Percentiles rank a stretch among this genome's conserved stretches.
Evolutionary conservation across 1,140 invertebrate species (phyloP).

Genomic region (Drosophila sproati): DNA sequence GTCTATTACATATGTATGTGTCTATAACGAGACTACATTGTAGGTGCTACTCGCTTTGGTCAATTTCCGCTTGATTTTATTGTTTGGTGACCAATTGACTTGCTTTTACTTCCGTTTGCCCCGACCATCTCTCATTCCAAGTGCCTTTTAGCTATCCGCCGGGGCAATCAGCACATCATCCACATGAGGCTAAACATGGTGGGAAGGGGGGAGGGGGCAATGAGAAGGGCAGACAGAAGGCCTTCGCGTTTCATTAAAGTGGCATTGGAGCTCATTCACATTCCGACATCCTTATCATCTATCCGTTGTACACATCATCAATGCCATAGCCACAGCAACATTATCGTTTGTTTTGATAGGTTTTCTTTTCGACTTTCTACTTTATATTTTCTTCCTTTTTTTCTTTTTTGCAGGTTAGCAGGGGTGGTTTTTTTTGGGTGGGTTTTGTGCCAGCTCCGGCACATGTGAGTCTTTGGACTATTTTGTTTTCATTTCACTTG

Average conservation of each 20-base stretch:
- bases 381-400: neutral
- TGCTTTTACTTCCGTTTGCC: slow-evolving; percentile 14
- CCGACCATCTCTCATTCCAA: no score
- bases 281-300: slow-evolving; percentile 69
- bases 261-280: slow-evolving; percentile 46
- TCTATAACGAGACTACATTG: slow-evolving; percentile 1
- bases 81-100: slow-evolving; percentile 74
- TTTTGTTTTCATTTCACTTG: slow-evolving; percentile 29
- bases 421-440: neutral
- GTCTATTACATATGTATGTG: slow-evolving; percentile 3
- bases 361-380: slow-evolving; percentile 46
- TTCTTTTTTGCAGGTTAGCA: neutral
- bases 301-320: slow-evolving; percentile 70
- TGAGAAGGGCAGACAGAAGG: neutral
- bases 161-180: slow-evolving; percentile 73
- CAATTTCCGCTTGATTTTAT: slow-evolving; percentile 60
- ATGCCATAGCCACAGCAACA: slow-evolving; percentile 42
- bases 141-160: slow-evolving; percentile 3
- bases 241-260: slow-evolving; percentile 58
- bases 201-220: neutral
- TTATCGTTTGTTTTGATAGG: slow-evolving; percentile 81
- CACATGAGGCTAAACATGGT: neutral
- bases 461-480: slow-evolving; percentile 3
- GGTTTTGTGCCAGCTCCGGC: neutral
- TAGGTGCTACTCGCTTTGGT: slow-evolving; percentile 16